A percentile compares a stretch with the other conserved stretches of the same genome.
These are phyloP conservation scores for Micrasema minimum DNA, from an alignment of 1,140 invertebrate genomes.

Conservation along the genomic window DNA sequence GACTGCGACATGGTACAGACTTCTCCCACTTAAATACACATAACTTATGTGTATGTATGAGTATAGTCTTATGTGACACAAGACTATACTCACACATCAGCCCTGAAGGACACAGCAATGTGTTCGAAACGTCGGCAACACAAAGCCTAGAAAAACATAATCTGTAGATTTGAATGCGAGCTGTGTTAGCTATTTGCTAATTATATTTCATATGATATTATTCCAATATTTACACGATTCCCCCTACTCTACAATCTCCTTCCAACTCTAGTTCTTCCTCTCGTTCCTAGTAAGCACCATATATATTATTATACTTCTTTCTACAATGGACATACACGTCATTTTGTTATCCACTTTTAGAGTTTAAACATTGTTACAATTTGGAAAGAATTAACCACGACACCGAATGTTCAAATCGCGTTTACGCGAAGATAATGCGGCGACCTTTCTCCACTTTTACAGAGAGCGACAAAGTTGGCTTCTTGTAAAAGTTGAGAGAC, in stretches of 20 bases:
- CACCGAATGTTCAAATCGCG: constrained; percentile 29
- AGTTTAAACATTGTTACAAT: constrained; percentile 20
- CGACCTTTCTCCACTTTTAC: not conserved
- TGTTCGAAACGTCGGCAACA: no score
- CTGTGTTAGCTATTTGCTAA: no score
- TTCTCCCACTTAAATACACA: no score
- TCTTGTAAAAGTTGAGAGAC: constrained; percentile 2
- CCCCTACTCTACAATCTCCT: not conserved
- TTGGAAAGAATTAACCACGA: not conserved
- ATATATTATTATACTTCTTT: not conserved
- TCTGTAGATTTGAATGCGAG: no score
- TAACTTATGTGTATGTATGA: no score
- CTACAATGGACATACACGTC: constrained; percentile 1
- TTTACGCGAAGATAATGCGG: not conserved
- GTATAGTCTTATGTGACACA: no score
- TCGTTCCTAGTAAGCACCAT: not conserved
- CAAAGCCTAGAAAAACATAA: no score
- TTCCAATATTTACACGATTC: no score
- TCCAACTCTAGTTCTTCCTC: constrained; percentile 3
- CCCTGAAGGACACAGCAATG: no score
- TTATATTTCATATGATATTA: no score
- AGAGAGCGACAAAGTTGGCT: not conserved
- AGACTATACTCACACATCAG: no score
- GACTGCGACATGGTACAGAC: no score
- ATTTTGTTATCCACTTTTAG: constrained; percentile 16